Conservation (phyloP, 2,888 invertebrate species). For the Leucophenga montana region DNA sequence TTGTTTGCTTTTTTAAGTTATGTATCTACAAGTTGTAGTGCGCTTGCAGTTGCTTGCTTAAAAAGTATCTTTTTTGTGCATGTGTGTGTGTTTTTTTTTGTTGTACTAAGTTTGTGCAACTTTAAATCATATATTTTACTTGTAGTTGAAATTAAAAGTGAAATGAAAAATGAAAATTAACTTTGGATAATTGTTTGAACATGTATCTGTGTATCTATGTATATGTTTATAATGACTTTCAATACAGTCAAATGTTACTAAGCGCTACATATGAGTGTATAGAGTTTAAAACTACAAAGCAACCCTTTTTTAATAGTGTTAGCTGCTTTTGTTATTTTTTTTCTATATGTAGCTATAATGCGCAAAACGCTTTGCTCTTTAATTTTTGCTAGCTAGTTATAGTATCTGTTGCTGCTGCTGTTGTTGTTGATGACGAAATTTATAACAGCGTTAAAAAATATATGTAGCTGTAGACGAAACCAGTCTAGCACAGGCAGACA, state of each 20-base stretch:
- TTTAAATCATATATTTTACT: too few relatives aligned
- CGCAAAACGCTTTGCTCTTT: background rate
- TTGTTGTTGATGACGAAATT: conserved; percentile 53
- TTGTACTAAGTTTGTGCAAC: background rate
- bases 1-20: too few relatives aligned
- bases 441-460: conserved; percentile 46
- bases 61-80: background rate
- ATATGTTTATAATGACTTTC: too few relatives aligned
- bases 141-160: too few relatives aligned
- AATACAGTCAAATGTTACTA: too few relatives aligned
- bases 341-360: conserved; percentile 5
- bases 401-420: conserved; percentile 30
- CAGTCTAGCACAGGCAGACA: conserved; percentile 52
- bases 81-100: background rate
- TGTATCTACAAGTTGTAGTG: background rate
- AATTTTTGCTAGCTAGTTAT: background rate
- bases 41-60: background rate
- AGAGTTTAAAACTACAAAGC: background rate
- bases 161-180: too few relatives aligned
- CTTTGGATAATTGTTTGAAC: too few relatives aligned
- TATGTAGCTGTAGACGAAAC: conserved; percentile 44
- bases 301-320: conserved; percentile 28
- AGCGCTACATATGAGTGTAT: too few relatives aligned
- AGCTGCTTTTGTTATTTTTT: conserved; percentile 39
- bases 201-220: too few relatives aligned